Percentiles rank a stretch among this genome's conserved stretches.
Conservation (phyloP, 2,888 invertebrate species). For the Tuberolachnus salignus region DNA sequence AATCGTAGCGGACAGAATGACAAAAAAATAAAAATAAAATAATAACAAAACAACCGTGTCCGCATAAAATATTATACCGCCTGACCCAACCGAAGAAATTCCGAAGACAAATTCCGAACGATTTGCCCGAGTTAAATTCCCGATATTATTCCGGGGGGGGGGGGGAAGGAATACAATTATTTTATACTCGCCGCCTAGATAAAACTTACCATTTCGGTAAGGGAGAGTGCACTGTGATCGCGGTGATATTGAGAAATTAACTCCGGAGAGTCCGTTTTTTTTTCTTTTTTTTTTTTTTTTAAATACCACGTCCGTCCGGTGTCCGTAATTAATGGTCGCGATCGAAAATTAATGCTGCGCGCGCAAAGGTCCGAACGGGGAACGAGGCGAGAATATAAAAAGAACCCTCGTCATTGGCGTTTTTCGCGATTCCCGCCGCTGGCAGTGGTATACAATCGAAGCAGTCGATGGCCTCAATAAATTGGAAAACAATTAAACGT, state of each 20-base stretch:
- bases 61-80: too few species aligned
- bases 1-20: too few species aligned
- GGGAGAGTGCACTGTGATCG: too few species aligned
- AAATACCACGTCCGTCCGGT: constrained; percentile 26
- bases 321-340: constrained; percentile 48
- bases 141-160: too few species aligned
- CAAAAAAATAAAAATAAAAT: too few species aligned
- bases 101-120: too few species aligned
- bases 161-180: too few species aligned
- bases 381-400: constrained; percentile 38
- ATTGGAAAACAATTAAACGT: constrained; percentile 38
- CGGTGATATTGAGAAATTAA: constrained; percentile 44
- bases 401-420: constrained; percentile 44
- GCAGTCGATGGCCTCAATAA: neutral
- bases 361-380: constrained; percentile 15
- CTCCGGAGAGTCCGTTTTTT: neutral
- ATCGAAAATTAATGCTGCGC: constrained; percentile 13
- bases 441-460: neutral
- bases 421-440: neutral
- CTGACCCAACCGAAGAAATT: too few species aligned
- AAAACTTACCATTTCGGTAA: too few species aligned
- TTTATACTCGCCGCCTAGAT: too few species aligned
- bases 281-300: constrained; percentile 39
- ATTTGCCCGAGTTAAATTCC: too few species aligned
- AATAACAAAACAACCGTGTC: too few species aligned